Percentiles rank a stretch among this genome's conserved stretches.
Conservation (phyloP, 2,113 vertebrate genomes). For the Paramisgurnus dabryanus region DNA sequence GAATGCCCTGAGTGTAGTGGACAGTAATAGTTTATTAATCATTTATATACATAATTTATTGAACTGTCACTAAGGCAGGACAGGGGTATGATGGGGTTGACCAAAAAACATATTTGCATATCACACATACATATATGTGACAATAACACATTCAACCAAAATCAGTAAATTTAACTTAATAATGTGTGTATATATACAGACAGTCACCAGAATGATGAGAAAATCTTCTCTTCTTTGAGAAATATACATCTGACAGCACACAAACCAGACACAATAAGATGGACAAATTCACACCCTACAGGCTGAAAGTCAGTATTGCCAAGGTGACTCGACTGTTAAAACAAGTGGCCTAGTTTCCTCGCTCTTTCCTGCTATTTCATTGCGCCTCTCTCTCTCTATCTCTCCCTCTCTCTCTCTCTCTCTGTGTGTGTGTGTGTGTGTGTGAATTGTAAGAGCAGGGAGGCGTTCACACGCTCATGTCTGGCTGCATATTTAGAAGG, state of each 20-base stretch:
- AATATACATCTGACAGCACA: background rate
- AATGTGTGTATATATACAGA: background rate
- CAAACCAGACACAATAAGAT: constrained; percentile 5
- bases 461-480: constrained; percentile 53
- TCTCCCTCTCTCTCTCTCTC: too few relatives aligned
- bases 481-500: constrained; percentile 71
- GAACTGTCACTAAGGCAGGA: too few relatives aligned
- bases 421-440: background rate
- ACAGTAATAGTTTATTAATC: too few relatives aligned
- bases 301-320: constrained; percentile 41
- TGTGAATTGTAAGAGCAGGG: constrained; percentile 46
- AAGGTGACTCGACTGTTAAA: constrained; percentile 47
- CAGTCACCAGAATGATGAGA: background rate
- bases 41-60: too few relatives aligned
- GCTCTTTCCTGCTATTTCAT: constrained; percentile 30
- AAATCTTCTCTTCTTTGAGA: background rate
- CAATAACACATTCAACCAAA: too few relatives aligned
- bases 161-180: too few relatives aligned
- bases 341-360: constrained; percentile 52
- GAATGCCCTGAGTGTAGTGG: too few relatives aligned
- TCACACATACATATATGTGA: too few relatives aligned
- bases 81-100: too few relatives aligned
- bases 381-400: constrained; percentile 21
- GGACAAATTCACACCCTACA: constrained; percentile 36
- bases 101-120: too few relatives aligned